Evolutionary conservation across 2,888 invertebrate species (phyloP).

Genomic region (Mimas tiliae): DNA sequence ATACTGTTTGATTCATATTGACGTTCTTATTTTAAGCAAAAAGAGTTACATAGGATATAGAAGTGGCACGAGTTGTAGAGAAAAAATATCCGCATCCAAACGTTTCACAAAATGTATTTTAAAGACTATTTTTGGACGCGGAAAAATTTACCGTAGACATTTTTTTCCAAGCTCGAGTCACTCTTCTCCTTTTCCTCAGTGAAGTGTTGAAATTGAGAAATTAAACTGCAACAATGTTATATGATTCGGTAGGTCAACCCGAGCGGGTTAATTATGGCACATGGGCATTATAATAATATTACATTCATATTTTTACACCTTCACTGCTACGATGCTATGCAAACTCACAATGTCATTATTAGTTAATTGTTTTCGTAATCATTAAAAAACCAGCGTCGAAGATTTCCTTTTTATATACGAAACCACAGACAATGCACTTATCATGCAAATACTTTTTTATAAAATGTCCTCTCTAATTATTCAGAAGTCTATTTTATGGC

Average conservation of each 20-base stretch:
- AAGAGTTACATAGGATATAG: slow-evolving; percentile 23
- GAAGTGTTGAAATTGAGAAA: slow-evolving; percentile 22
- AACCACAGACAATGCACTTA: slow-evolving; percentile 11
- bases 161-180: neutral
- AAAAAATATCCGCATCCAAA: slow-evolving; percentile 4
- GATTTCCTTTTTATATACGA: no score
- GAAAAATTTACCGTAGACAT: neutral
- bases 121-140: neutral
- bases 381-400: no score
- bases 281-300: slow-evolving; percentile 66
- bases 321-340: slow-evolving; percentile 49
- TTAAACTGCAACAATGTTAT: slow-evolving; percentile 20
- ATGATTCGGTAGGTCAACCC: slow-evolving; percentile 66
- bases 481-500: slow-evolving; percentile 3
- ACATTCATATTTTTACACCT: slow-evolving; percentile 65
- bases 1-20: slow-evolving; percentile 76
- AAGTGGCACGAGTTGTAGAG: neutral
- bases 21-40: slow-evolving; percentile 28
- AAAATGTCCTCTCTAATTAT: neutral
- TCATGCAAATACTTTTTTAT: neutral
- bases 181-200: neutral
- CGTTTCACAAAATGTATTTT: neutral
- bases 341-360: slow-evolving; percentile 41
- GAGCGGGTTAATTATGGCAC: slow-evolving; percentile 74
- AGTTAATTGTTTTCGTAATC: neutral